Conservation (phyloP, 1,140 invertebrate species). For the Ditylenchus dipsaci region DNA sequence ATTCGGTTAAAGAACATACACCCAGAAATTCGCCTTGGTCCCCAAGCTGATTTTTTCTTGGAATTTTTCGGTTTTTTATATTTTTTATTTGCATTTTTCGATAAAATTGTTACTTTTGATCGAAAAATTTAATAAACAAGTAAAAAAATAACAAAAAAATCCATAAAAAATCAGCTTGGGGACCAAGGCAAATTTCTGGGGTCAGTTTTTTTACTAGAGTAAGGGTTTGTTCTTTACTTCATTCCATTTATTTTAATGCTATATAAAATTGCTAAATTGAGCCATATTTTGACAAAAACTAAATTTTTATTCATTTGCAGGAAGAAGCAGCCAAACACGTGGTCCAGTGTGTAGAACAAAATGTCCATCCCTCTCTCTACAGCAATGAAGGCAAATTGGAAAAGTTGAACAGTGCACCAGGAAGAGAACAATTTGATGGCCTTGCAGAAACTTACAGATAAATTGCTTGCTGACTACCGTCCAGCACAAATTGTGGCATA, state of each 20-base stretch:
- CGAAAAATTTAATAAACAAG: background rate
- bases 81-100: too few relatives aligned
- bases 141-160: background rate
- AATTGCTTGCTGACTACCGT: background rate
- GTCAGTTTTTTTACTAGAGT: too few relatives aligned
- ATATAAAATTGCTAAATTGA: too few relatives aligned
- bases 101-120: background rate
- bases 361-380: background rate
- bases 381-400: background rate
- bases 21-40: too few relatives aligned
- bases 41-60: too few relatives aligned
- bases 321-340: conserved; percentile 1
- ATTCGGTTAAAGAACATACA: too few relatives aligned
- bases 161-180: background rate
- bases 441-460: background rate
- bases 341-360: background rate
- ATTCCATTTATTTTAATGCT: too few relatives aligned
- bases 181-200: too few relatives aligned
- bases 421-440: background rate
- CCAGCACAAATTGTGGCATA: too few relatives aligned
- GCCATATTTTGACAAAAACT: too few relatives aligned
- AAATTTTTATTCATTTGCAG: background rate
- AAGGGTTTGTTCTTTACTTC: too few relatives aligned
- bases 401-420: background rate
- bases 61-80: too few relatives aligned